phyloP scores from a whole-genome alignment of 2,888 invertebrate species.

The Xylocampa areola region DNA sequence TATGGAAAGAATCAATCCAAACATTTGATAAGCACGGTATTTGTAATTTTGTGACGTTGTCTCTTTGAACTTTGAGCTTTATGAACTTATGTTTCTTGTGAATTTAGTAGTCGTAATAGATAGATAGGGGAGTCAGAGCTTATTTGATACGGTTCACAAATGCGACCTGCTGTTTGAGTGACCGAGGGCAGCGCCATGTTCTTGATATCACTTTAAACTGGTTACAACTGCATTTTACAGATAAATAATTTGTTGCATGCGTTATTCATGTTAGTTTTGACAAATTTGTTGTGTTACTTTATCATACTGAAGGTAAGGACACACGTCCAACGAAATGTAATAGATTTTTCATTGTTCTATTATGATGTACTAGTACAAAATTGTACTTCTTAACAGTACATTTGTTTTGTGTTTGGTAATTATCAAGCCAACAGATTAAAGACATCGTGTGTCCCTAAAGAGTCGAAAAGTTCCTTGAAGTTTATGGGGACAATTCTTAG shows the following conservation, averaged over 20 bases:
- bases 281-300: too few relatives aligned
- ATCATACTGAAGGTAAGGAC: too few relatives aligned
- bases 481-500: too few relatives aligned
- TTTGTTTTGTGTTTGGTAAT: too few relatives aligned
- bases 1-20: not conserved
- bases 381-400: too few relatives aligned
- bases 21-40: not conserved
- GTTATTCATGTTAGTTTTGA: conserved; percentile 13
- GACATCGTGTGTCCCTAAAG: too few relatives aligned
- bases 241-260: conserved; percentile 32
- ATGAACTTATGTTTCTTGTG: conserved; percentile 10
- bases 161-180: conserved; percentile 15
- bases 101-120: conserved; percentile 9
- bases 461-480: too few relatives aligned
- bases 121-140: conserved; percentile 27
- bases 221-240: conserved; percentile 36
- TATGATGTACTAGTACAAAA: too few relatives aligned
- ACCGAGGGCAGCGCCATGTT: conserved; percentile 33
- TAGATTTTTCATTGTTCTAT: too few relatives aligned
- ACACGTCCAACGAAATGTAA: too few relatives aligned
- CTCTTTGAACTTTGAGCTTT: conserved; percentile 20
- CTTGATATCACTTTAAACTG: conserved; percentile 33
- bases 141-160: conserved; percentile 40
- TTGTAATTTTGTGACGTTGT: conserved; percentile 21
- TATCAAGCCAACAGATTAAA: too few relatives aligned